Evolutionary conservation across 2,888 invertebrate genomes (phyloP).

Genomic region (Molanna angustata): DNA sequence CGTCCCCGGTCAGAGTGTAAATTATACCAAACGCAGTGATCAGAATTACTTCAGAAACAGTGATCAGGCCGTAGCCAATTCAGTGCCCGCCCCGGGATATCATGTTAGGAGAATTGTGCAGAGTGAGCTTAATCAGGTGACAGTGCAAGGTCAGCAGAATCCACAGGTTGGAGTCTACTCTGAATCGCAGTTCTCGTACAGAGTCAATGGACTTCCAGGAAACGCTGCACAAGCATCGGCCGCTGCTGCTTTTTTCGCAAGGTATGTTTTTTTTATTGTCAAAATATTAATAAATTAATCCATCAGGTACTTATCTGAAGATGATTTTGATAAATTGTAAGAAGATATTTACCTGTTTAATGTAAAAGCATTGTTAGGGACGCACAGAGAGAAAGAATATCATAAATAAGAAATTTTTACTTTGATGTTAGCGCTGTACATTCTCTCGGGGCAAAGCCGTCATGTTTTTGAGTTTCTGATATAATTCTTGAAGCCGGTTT

Average conservation of each 20-base stretch:
- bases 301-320: background rate
- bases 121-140: slow-evolving; percentile 10
- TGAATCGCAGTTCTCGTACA: slow-evolving; percentile 28
- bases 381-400: too few species aligned
- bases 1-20: slow-evolving; percentile 7
- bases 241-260: slow-evolving; percentile 33
- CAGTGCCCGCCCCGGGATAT: slow-evolving; percentile 7
- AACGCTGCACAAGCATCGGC: slow-evolving; percentile 32
- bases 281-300: background rate
- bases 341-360: too few species aligned
- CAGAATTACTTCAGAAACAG: slow-evolving; percentile 12
- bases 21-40: slow-evolving; percentile 18
- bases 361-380: too few species aligned
- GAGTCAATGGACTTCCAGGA: slow-evolving; percentile 29
- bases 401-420: too few species aligned
- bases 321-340: too few species aligned
- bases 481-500: too few species aligned
- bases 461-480: too few species aligned
- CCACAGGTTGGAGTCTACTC: slow-evolving; percentile 19
- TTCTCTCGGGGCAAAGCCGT: too few species aligned
- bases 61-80: slow-evolving; percentile 13
- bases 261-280: slow-evolving; percentile 19
- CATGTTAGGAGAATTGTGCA: slow-evolving; percentile 12
- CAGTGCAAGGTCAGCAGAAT: slow-evolving; percentile 9
- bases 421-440: too few species aligned